Evolutionary conservation across 1,140 invertebrate species (phyloP), one percentile per base, ranked within the genome.

Genomic region (Drosophila ambigua): DNA sequence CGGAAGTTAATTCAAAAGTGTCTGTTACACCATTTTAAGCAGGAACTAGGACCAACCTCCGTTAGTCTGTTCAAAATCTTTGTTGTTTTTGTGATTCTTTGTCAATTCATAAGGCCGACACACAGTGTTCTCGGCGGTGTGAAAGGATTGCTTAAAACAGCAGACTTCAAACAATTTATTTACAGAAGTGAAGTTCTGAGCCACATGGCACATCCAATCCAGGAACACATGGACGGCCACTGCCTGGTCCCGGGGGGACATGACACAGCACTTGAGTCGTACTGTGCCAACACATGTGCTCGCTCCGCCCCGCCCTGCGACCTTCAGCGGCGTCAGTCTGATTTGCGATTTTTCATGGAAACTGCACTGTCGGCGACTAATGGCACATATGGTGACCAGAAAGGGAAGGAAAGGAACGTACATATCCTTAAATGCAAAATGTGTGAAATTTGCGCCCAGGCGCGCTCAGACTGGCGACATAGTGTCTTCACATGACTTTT

Each of bases 341-440:
- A 79, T 74, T 79, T 83, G 84, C 84, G 59, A 83, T 89, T 88
- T 87, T 88, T 89, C 83, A 84, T 88, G 77, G 83, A 88, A 88
- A 72, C 63, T 65, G 68, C 79, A 75, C 64, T 61, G 75, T 83
- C 71, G 52, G 48, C 50, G 51, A 23, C 71, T 53, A 48, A 31
- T 62, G 68, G 66, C 61, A 83, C 84, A 88, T 77, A 83, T 88
- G 83, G 84, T 77, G 73, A 77, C 81, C 81, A 85, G 77, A 85
- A 85, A 39, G 35, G 11, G 11, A 39, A 13, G 48, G 61, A 65
- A 44, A 63, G 58, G 51, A 52, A 48, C 45, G 35, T 23, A 20
- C 8, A 31, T 35, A 72, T 66, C 62, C 62, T 76, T 77, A 50
- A 45, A 43, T 62, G 58, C 58, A 51, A 63, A 73, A 69, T 77